phyloP scores from a whole-genome alignment of 2,888 invertebrate genomes.

The Yponomeuta sedellus region DNA sequence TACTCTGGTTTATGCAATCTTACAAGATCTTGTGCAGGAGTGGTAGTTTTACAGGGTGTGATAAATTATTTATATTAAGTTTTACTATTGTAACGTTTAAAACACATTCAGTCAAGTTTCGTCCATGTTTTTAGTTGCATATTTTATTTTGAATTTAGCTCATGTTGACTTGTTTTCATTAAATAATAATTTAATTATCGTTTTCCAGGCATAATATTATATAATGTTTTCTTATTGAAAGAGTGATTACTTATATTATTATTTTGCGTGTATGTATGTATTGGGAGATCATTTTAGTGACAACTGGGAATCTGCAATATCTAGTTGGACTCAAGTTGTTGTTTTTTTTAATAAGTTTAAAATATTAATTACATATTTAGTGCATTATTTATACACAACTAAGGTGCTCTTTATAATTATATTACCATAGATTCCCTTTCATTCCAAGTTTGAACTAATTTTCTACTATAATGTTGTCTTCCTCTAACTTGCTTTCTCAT shows the following conservation, averaged over 20 bases:
- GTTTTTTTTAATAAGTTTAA: neutral
- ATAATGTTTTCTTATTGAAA: slow-evolving; percentile 36
- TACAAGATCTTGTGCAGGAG: slow-evolving; percentile 17
- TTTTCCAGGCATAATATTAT: slow-evolving; percentile 67
- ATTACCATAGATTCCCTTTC: slow-evolving; percentile 48
- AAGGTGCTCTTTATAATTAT: slow-evolving; percentile 63
- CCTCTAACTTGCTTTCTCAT: slow-evolving; percentile 20
- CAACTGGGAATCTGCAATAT: slow-evolving; percentile 73
- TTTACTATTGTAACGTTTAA: slow-evolving; percentile 50
- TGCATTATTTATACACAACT: slow-evolving; percentile 21
- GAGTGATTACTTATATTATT: slow-evolving; percentile 43
- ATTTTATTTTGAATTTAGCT: slow-evolving; percentile 67
- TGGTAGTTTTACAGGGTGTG: slow-evolving; percentile 69
- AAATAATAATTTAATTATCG: slow-evolving; percentile 65
- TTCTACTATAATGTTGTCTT: slow-evolving; percentile 42
- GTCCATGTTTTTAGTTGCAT: slow-evolving; percentile 74
- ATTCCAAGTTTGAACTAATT: slow-evolving; percentile 46
- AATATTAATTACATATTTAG: neutral
- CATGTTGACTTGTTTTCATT: slow-evolving; percentile 56
- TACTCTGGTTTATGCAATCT: neutral
- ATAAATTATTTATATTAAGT: slow-evolving; percentile 45
- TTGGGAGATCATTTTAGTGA: slow-evolving; percentile 43
- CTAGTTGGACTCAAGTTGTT: slow-evolving; percentile 20
- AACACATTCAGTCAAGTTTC: slow-evolving; percentile 67
- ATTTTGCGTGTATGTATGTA: slow-evolving; percentile 20